A percentile compares a stretch with the other conserved stretches of the same genome.
phyloP scores from a whole-genome alignment of 2,797 vertebrate genomes.

The Emydoidea blandingii region DNA sequence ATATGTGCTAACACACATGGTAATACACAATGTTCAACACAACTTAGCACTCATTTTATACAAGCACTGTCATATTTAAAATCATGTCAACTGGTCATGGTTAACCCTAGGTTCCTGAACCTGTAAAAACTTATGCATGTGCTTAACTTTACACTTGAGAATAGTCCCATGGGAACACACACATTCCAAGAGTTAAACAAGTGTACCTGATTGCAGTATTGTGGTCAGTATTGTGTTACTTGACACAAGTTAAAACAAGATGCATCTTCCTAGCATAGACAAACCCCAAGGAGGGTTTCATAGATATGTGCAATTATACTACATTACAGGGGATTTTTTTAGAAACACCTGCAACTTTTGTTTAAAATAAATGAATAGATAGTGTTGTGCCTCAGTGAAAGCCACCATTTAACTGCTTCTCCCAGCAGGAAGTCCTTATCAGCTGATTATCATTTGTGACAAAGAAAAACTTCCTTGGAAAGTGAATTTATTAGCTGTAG shows the following conservation, averaged over 20 bases:
- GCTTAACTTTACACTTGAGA: conserved; percentile 2
- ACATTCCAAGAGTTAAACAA: background rate
- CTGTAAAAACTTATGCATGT: background rate
- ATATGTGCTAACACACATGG: background rate
- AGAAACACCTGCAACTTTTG: background rate
- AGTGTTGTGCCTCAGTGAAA: background rate
- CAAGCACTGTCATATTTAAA: background rate
- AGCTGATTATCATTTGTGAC: background rate
- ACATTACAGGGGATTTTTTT: background rate
- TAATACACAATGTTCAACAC: background rate
- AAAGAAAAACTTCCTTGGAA: background rate
- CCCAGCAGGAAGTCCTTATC: conserved; percentile 1
- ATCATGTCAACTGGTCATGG: background rate
- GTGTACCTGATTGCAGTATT: background rate
- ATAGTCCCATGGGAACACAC: background rate
- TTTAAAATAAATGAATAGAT: background rate
- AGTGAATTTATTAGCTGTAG: background rate
- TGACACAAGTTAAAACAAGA: background rate
- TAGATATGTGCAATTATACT: background rate
- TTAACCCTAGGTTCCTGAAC: background rate
- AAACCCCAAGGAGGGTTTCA: background rate
- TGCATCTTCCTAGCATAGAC: fast-evolving
- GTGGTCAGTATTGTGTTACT: background rate
- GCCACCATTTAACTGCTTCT: background rate
- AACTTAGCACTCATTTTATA: background rate